Evolutionary conservation across 2,888 invertebrate species (phyloP).

Genomic region (Cremastobaeus sp.): DNA sequence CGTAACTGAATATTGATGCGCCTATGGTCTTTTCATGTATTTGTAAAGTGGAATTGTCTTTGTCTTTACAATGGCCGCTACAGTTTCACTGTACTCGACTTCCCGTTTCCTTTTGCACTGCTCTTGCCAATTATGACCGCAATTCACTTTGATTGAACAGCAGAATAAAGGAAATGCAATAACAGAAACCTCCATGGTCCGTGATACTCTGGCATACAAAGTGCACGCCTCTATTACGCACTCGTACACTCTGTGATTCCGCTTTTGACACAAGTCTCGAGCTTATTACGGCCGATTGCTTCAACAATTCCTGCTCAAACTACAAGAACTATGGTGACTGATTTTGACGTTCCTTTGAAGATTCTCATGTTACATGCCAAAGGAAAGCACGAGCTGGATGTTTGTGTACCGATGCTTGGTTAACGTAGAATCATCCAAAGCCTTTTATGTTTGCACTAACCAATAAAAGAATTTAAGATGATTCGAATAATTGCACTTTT

Average conservation of each 20-base stretch:
- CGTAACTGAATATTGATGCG: no score
- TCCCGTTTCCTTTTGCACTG: slow-evolving; percentile 15
- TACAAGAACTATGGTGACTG: slow-evolving; percentile 28
- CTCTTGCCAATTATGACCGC: slow-evolving; percentile 25
- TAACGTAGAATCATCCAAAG: no score
- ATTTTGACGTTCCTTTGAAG: slow-evolving; percentile 22
- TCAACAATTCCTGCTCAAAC: slow-evolving; percentile 24
- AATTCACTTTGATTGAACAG: slow-evolving; percentile 28
- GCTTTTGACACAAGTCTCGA: slow-evolving; percentile 20
- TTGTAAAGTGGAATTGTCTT: no score
- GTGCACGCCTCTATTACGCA: slow-evolving; percentile 21
- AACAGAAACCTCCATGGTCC: slow-evolving; percentile 19
- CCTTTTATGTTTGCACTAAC: no score
- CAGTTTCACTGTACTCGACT: slow-evolving; percentile 1
- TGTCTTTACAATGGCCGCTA: background rate
- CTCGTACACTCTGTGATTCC: slow-evolving; percentile 19
- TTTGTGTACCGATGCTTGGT: no score
- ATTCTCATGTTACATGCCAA: slow-evolving; percentile 1
- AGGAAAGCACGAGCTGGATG: no score
- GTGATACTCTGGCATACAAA: slow-evolving; percentile 12
- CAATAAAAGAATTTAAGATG: no score
- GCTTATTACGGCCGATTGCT: slow-evolving; percentile 29
- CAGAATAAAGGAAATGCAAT: slow-evolving; percentile 41
- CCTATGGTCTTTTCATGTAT: no score
- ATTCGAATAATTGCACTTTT: no score